A percentile compares a stretch with the other conserved stretches of the same genome.
Conservation (phyloP, 2,113 vertebrate species). For the Mungos mungo region DNA sequence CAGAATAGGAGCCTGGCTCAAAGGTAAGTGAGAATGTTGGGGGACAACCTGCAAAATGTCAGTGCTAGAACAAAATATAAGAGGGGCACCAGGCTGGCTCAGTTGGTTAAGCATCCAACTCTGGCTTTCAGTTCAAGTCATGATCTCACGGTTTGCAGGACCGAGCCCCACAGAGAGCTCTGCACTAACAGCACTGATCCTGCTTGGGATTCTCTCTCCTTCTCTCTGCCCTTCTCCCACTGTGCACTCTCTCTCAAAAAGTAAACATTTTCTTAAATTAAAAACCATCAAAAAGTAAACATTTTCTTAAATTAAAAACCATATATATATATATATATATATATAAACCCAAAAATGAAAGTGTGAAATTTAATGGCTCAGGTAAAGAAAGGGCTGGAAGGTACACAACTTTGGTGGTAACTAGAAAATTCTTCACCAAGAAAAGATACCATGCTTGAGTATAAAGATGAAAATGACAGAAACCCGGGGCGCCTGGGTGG, state of each 20-base stretch:
- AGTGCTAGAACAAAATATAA: slow-evolving; percentile 71
- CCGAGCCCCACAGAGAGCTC: no score
- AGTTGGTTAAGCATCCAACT: no score
- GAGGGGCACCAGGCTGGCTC: neutral
- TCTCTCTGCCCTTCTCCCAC: no score
- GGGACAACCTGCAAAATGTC: neutral
- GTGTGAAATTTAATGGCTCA: slow-evolving; percentile 89
- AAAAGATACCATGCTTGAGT: slow-evolving; percentile 84
- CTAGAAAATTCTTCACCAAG: slow-evolving; percentile 90
- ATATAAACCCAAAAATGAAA: slow-evolving; percentile 74
- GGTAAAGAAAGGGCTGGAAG: slow-evolving; percentile 92
- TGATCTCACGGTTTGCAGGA: no score
- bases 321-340: no score
- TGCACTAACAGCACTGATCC: no score
- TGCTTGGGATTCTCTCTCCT: no score
- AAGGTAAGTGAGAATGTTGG: neutral
- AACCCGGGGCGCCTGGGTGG: neutral
- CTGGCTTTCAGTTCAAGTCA: no score
- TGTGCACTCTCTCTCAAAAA: no score
- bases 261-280: no score
- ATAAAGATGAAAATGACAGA: slow-evolving; percentile 78
- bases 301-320: no score
- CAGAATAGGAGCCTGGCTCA: neutral
- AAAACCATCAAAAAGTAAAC: no score
- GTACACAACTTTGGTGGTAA: slow-evolving; percentile 89